Evolutionary conservation across 2,113 vertebrate genomes (phyloP).

Genomic region (Bothrops jararaca): DNA sequence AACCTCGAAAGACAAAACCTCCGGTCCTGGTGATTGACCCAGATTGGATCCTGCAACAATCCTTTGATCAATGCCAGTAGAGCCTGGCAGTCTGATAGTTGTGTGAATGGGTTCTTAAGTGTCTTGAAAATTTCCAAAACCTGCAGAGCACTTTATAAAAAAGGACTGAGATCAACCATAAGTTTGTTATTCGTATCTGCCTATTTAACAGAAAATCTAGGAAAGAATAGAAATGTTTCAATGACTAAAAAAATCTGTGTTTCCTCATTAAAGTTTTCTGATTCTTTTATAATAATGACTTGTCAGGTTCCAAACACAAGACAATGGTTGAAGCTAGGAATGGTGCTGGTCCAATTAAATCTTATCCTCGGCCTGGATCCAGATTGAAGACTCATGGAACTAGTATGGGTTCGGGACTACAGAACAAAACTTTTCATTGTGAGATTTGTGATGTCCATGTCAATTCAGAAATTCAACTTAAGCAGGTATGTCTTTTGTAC

Average conservation of each 20-base stretch:
- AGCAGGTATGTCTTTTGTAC: slow-evolving; percentile 79
- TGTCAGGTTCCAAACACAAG: slow-evolving; percentile 93
- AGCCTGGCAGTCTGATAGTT: not conserved
- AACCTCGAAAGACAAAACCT: not conserved
- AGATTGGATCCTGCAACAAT: not conserved
- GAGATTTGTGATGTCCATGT: slow-evolving; percentile 97
- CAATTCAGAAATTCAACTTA: slow-evolving; percentile 97
- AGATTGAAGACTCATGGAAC: slow-evolving; percentile 83
- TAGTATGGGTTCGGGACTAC: slow-evolving; percentile 88
- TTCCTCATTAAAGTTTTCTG: not conserved
- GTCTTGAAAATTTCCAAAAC: not conserved
- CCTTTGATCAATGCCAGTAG: not conserved
- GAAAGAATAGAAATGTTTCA: not conserved
- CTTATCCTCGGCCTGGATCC: slow-evolving; percentile 89
- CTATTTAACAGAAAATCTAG: not conserved
- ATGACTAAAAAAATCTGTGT: not conserved
- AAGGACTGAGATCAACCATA: not conserved
- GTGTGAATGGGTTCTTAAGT: not conserved
- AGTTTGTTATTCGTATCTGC: not conserved
- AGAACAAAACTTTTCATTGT: slow-evolving; percentile 98
- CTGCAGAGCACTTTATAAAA: not conserved
- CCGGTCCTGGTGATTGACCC: not conserved
- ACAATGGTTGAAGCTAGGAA: slow-evolving; percentile 96
- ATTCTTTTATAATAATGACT: not conserved
- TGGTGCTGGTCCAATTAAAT: slow-evolving; percentile 93